Percentiles rank a stretch among this genome's conserved stretches.
phyloP scores from a whole-genome alignment of 1,140 invertebrate species.

The Aphaenogaster floridana region DNA sequence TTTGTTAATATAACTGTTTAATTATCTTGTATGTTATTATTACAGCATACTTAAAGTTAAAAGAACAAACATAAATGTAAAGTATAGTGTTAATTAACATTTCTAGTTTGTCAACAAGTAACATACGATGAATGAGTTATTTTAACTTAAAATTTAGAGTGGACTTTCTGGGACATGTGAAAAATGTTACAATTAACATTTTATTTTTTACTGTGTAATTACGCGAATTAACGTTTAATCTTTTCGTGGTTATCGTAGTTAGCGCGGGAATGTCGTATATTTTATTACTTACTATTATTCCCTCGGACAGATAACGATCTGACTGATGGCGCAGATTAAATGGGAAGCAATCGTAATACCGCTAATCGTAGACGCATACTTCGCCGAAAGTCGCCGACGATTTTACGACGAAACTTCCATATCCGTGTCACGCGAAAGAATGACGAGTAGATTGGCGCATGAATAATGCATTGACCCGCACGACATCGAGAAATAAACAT shows the following conservation, averaged over 20 bases:
- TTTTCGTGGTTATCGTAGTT: neutral
- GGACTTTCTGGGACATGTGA: too few relatives aligned
- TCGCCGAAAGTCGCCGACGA: conserved; percentile 37
- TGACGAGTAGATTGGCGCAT: conserved; percentile 76
- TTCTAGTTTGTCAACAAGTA: too few relatives aligned
- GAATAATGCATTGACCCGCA: conserved; percentile 79
- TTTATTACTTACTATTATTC: conserved; percentile 32
- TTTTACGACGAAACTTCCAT: conserved; percentile 60
- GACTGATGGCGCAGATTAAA: conserved; percentile 9
- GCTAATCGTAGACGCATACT: conserved; percentile 37
- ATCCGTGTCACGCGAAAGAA: conserved; percentile 75
- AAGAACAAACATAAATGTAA: too few relatives aligned
- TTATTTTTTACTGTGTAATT: too few relatives aligned
- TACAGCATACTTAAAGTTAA: too few relatives aligned
- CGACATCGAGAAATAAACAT: conserved; percentile 76
- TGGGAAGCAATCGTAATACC: conserved; percentile 1
- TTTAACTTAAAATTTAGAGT: too few relatives aligned
- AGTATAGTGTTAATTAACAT: too few relatives aligned
- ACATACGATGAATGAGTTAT: too few relatives aligned
- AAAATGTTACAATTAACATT: too few relatives aligned
- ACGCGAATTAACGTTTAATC: neutral
- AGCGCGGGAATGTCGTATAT: neutral
- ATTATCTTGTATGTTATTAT: too few relatives aligned
- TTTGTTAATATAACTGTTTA: too few relatives aligned
- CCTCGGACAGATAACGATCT: neutral